A percentile compares a stretch with the other conserved stretches of the same genome.
Evolutionary conservation across 1,140 invertebrate species (phyloP).

Genomic region (Fopius arisanus): DNA sequence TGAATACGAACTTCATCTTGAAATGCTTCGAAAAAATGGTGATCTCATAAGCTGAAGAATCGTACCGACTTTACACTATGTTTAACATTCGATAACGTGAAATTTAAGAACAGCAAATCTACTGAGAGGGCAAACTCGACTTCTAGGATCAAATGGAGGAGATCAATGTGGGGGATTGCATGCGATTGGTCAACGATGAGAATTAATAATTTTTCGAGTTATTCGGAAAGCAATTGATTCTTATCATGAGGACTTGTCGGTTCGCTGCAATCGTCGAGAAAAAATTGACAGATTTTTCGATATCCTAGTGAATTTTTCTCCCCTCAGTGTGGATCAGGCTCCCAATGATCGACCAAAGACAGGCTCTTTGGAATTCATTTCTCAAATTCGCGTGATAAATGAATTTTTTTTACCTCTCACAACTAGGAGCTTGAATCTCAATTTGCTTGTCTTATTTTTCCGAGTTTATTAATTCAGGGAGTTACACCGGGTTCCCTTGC

Average conservation of each 20-base stretch:
- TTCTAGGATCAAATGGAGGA: too few species aligned
- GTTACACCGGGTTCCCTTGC: background rate
- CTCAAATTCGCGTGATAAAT: background rate
- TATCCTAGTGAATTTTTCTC: too few species aligned
- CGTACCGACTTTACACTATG: background rate
- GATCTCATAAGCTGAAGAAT: constrained; percentile 78
- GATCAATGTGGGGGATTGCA: too few species aligned
- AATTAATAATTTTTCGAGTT: too few species aligned
- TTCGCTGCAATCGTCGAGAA: too few species aligned
- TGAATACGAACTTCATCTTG: constrained; percentile 88
- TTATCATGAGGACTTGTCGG: too few species aligned
- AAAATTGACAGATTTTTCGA: too few species aligned
- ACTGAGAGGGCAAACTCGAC: too few species aligned
- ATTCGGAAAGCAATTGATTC: too few species aligned
- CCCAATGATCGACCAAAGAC: background rate
- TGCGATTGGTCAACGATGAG: too few species aligned
- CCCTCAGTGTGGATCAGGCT: background rate
- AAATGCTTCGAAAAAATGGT: constrained; percentile 82
- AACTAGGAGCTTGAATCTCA: background rate
- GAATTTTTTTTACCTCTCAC: background rate
- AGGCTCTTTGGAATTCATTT: constrained; percentile 6
- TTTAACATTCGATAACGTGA: background rate
- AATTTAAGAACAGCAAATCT: too few species aligned
- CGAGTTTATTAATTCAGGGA: background rate
- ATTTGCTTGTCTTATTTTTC: background rate